Evolutionary conservation across 2,888 invertebrate genomes (phyloP).

Genomic region (Spicauda simplicius): DNA sequence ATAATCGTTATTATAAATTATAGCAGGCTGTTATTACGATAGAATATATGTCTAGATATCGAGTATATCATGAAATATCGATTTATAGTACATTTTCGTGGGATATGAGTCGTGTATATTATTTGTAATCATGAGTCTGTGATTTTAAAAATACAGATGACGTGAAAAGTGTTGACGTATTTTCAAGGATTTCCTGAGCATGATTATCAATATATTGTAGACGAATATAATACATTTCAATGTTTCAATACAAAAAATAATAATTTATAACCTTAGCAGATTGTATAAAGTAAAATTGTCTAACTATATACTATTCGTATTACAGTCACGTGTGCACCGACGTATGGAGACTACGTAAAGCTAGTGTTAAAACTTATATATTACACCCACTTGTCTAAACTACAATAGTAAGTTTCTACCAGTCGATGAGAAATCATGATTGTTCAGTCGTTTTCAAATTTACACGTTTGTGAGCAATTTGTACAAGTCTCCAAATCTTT

Average conservation of each 20-base stretch:
- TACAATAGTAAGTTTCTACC: conserved; percentile 59
- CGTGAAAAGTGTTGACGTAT: too few species aligned
- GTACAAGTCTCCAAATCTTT: conserved; percentile 82
- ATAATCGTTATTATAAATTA: neutral
- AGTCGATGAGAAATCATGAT: conserved; percentile 78
- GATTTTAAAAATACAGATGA: too few species aligned
- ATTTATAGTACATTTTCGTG: too few species aligned
- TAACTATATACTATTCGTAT: neutral
- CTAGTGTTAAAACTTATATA: conserved; percentile 43
- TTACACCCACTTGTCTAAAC: conserved; percentile 43
- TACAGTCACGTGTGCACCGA: neutral
- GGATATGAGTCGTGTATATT: too few species aligned
- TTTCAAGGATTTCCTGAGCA: too few species aligned
- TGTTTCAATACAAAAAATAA: too few species aligned
- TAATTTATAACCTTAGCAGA: neutral
- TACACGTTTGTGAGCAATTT: conserved; percentile 80
- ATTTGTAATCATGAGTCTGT: too few species aligned
- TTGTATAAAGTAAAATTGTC: neutral
- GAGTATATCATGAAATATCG: too few species aligned
- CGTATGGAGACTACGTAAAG: conserved; percentile 36
- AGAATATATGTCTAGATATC: too few species aligned
- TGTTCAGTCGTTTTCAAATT: conserved; percentile 80
- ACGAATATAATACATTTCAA: too few species aligned
- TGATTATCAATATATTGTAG: too few species aligned
- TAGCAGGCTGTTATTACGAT: neutral